Base-by-base conservation (phyloP, 2,888 invertebrate species). In the Rotaria macrura region DNA sequence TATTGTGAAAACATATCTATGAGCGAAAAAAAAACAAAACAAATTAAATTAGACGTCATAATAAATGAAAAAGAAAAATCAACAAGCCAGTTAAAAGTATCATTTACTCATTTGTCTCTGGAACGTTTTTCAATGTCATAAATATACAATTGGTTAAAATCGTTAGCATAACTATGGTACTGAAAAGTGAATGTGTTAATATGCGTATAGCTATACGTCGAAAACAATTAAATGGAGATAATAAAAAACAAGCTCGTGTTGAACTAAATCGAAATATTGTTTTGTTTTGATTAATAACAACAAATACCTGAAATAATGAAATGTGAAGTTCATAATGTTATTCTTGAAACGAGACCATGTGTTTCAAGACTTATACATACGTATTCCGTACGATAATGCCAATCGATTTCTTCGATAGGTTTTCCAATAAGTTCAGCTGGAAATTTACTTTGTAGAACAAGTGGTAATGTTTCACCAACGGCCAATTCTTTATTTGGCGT, bases 241-340 rank as follows among this genome's bases (percentile, higher is more conserved):
- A 93, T 92, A 96, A 93, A 94, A 95, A 97, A 92, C 97, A 93
- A 92, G 96, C 96, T 92, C 96, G 94, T 90, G 95, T 95, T 91
- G 97, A 96, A 93, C 96, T 96, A 94, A 98, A 98, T 93, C 97
- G 94, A 94, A 95, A 97, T 93, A 98, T 96, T 93, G 96, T 96
- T 93, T 95, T 96, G 93, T 97, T 97, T 93, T 94, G 96, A 93
- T 96, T 97, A 93, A 98, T 93, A 91, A 98, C 97, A 93, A 96
- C 95, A 93, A 97, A 97, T 92, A 96, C 96, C 97, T 97, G 94
- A 23, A 86, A 52, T 0, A 17, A 20, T 25, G 23, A 85, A 54
- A 86, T 38, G n/a, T 14, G 43, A 3, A 43, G 7, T 47, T 0
- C 20, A n/a, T 55, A 49, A 49, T 49, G 3, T 49, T 49, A 4